Evolutionary conservation across 2,797 vertebrate genomes (phyloP).

Genomic region (Merluccius polli): DNA sequence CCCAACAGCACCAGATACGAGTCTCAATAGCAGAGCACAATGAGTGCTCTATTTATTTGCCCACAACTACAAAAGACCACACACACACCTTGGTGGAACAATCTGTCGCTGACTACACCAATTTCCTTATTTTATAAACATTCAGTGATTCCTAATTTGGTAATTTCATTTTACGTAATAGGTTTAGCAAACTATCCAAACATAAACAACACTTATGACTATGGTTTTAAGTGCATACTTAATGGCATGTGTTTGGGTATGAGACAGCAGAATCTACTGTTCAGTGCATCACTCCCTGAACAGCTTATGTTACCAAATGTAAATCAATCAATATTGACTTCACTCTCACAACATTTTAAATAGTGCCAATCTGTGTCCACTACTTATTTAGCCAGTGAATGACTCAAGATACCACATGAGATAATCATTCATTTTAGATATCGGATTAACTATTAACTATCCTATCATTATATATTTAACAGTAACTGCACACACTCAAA

Average conservation of each 20-base stretch:
- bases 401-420: not conserved
- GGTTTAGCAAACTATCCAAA: no score
- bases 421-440: not conserved
- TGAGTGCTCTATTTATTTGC: not conserved
- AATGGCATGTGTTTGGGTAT: not conserved
- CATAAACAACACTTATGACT: no score
- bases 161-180: not conserved
- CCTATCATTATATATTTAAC: not conserved
- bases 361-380: not conserved
- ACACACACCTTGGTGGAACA: not conserved
- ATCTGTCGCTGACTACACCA: not conserved
- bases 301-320: not conserved
- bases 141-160: not conserved
- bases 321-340: not conserved
- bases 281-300: not conserved
- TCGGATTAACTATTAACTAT: not conserved
- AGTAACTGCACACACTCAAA: not conserved
- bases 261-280: not conserved
- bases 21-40: not conserved
- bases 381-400: not conserved
- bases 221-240: not conserved
- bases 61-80: not conserved
- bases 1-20: not conserved
- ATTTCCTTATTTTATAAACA: not conserved
- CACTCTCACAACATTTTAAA: not conserved